Percentiles rank a stretch among this genome's conserved stretches.
These are phyloP conservation scores for fruit fly (Drosophila melanogaster) DNA, from an alignment of 1,140 invertebrate genomes.

Conservation along the genomic window DNA sequence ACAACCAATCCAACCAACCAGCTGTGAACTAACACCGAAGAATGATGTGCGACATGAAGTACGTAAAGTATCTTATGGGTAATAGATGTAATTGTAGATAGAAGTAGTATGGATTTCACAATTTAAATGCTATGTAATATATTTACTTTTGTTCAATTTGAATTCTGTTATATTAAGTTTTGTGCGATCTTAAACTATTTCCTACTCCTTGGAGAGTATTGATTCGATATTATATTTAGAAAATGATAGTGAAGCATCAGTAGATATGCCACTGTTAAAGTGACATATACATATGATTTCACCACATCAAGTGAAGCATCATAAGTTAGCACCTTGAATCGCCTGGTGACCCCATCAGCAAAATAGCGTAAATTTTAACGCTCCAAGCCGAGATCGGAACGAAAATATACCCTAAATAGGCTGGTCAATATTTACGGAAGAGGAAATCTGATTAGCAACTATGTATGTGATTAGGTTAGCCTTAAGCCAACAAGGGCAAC, in stretches of 20 bases:
- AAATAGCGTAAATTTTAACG: slow-evolving; percentile 36
- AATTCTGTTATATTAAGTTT: no score
- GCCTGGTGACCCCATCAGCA: background rate
- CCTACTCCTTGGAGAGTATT: no score
- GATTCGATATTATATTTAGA: no score
- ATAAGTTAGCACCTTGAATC: slow-evolving; percentile 27
- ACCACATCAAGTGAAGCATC: slow-evolving; percentile 4
- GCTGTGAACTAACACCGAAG: slow-evolving; percentile 77
- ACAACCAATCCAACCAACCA: slow-evolving; percentile 45
- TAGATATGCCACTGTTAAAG: background rate
- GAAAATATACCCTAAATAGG: slow-evolving; percentile 45
- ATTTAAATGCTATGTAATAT: slow-evolving; percentile 14
- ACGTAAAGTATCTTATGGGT: slow-evolving; percentile 64
- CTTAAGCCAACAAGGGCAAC: slow-evolving; percentile 37
- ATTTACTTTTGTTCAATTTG: background rate
- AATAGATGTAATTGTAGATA: slow-evolving; percentile 1
- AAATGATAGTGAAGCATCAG: background rate
- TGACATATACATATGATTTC: slow-evolving; percentile 4
- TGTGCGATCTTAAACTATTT: no score
- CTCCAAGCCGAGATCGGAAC: slow-evolving; percentile 4
- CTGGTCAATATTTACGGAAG: slow-evolving; percentile 52
- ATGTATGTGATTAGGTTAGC: slow-evolving; percentile 20
- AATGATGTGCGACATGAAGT: slow-evolving; percentile 76
- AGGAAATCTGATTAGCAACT: slow-evolving; percentile 37
- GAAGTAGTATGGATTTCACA: slow-evolving; percentile 5